Evolutionary conservation across 2,113 vertebrate species (phyloP), one percentile per base, ranked within the genome.

Genomic region (Thalassarche chlororhynchos): DNA sequence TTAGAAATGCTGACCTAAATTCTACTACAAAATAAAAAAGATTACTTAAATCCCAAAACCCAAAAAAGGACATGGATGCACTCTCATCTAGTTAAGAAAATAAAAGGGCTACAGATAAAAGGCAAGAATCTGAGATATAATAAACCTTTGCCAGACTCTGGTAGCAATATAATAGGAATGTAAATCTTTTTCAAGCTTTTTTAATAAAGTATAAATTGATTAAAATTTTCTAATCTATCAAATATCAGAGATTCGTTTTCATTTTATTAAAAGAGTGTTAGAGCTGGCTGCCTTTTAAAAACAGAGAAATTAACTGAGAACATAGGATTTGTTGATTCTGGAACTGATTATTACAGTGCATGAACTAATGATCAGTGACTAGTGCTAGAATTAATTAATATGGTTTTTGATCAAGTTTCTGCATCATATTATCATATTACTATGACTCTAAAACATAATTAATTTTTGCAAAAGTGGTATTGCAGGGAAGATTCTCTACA

Each of bases 361-460:
- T 90, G 52, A 93, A 93, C 38, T 88, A 86, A 88, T 92, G 60
- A 87, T 88, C 20, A 64, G 36, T 92, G 74, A 86, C 66, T 94
- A 90, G 49, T 55, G 49, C 44, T 85, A 88, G 61, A 96, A 88
- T 89, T 85, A 92, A 95, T 91, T 93, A 92, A 94, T 80, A 82
- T 5, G 9, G 4, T 2, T 94, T 96, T 86, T 94, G 61, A 94
- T 81, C 81, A 71, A 79, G 26, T 60, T 82, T 90, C 25, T 93
- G 46, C 29, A 44, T 66, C 12, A 17, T 46, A 74, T 72, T 88
- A 70, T 61, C 34, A 14, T 86, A 54, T 61, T 91, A 29, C 9
- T 64, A 34, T 79, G 21, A 74, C 32, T 54, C 32, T 74, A 85
- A 87, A 84, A 64, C 6, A 9, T 57, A 38, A 75, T 40, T 82